Percentiles rank a stretch among this genome's conserved stretches.
Evolutionary conservation across 2,797 vertebrate species (phyloP).

Genomic region (Pterois miles): DNA sequence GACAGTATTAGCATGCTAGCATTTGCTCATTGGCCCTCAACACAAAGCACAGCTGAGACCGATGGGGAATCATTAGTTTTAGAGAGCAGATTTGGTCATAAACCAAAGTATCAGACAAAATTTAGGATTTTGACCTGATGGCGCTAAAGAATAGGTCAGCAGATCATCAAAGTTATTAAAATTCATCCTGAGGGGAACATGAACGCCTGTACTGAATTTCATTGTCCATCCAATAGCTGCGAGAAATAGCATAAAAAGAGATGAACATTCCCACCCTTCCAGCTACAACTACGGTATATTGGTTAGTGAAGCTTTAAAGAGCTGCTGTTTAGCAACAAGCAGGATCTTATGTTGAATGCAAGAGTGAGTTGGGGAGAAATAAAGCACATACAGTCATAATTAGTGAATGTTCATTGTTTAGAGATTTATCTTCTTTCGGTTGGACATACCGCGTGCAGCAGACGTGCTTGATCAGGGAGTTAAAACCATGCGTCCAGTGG

Average conservation of each 20-base stretch:
- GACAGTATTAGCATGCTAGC: too few relatives aligned
- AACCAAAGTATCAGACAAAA: background rate
- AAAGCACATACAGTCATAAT: slow-evolving; percentile 26
- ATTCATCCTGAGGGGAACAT: background rate
- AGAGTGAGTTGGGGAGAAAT: background rate
- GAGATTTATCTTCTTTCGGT: slow-evolving; percentile 13
- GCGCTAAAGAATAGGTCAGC: too few relatives aligned
- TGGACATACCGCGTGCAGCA: background rate
- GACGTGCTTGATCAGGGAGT: slow-evolving; percentile 32
- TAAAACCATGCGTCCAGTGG: slow-evolving; percentile 21
- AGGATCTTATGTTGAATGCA: background rate
- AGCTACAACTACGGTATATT: too few relatives aligned
- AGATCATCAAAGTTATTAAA: background rate
- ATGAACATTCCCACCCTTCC: background rate
- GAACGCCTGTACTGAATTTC: too few relatives aligned
- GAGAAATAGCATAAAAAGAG: background rate
- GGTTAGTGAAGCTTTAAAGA: background rate
- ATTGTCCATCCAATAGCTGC: background rate
- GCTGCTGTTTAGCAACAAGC: slow-evolving; percentile 1
- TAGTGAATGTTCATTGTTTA: slow-evolving; percentile 18
- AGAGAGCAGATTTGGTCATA: background rate
- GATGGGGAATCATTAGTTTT: background rate
- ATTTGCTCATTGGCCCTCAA: too few relatives aligned
- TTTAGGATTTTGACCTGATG: background rate
- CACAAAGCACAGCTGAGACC: too few relatives aligned